Conservation (phyloP, 2,888 invertebrate genomes). For the Agonopterix arenella region DNA sequence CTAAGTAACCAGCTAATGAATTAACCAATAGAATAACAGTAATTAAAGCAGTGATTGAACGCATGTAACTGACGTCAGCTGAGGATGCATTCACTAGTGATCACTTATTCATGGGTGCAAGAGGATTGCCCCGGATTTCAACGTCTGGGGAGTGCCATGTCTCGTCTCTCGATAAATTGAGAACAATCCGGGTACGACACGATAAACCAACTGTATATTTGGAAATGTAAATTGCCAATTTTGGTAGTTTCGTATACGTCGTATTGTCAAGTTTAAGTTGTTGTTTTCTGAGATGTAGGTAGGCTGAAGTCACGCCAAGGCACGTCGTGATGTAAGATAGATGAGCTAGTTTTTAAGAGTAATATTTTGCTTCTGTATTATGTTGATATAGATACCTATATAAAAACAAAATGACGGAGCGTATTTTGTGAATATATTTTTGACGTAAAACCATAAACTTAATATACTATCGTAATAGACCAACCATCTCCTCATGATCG, state of each 20-base stretch:
- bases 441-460: too few relatives aligned
- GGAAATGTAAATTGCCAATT: conserved; percentile 9
- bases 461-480: too few relatives aligned
- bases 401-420: too few relatives aligned
- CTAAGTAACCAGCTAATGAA: too few relatives aligned
- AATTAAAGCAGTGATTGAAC: conserved; percentile 6
- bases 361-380: too few relatives aligned
- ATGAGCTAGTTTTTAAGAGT: too few relatives aligned
- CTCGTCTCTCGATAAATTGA: conserved; percentile 9
- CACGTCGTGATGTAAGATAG: too few relatives aligned
- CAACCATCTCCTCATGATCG: too few relatives aligned
- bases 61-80: conserved; percentile 1
- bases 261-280: background rate
- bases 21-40: background rate
- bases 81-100: background rate
- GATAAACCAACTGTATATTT: conserved; percentile 6
- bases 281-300: background rate
- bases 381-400: too few relatives aligned
- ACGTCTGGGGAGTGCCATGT: conserved; percentile 2
- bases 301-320: too few relatives aligned
- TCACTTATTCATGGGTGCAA: conserved; percentile 6
- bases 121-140: background rate
- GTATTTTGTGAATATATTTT: too few relatives aligned
- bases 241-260: background rate
- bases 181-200: conserved; percentile 3